phyloP scores from a whole-genome alignment of 2,797 vertebrate species.

The Limosa lapponica region DNA sequence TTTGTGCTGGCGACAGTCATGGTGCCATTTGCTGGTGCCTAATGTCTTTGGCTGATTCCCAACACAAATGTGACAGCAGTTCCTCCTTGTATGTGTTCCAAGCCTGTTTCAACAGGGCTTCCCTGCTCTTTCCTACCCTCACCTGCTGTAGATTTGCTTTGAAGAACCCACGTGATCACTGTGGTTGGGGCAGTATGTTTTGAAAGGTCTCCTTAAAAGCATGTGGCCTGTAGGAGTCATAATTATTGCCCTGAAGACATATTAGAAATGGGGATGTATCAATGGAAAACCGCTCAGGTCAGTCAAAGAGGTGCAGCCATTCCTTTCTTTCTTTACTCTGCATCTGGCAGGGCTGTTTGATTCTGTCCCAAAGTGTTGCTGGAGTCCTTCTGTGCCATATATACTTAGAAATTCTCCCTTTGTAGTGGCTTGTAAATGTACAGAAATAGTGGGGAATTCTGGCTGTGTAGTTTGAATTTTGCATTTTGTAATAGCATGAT shows the following conservation, averaged over 20 bases:
- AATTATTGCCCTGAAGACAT: neutral
- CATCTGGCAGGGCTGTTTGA: neutral
- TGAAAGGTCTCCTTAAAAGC: neutral
- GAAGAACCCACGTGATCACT: neutral
- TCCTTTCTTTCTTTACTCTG: neutral
- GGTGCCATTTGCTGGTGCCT: neutral
- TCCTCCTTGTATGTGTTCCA: neutral
- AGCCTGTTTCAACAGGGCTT: neutral
- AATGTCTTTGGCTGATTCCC: neutral
- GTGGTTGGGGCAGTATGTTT: neutral
- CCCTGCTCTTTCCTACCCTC: neutral
- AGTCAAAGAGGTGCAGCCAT: neutral
- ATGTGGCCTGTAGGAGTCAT: rapidly evolving
- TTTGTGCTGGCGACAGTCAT: neutral
- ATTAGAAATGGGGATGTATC: neutral
- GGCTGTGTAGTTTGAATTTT: neutral
- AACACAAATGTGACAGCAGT: neutral
- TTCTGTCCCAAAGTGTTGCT: neutral
- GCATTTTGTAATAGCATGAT: rapidly evolving
- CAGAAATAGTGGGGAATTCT: neutral
- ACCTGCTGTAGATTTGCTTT: neutral
- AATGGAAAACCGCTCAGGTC: neutral
- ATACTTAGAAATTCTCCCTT: neutral
- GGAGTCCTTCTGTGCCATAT: neutral
- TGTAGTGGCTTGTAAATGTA: rapidly evolving